Base-by-base conservation (phyloP, 2,888 invertebrate species). In the Shargacucullia verbasci region DNA sequence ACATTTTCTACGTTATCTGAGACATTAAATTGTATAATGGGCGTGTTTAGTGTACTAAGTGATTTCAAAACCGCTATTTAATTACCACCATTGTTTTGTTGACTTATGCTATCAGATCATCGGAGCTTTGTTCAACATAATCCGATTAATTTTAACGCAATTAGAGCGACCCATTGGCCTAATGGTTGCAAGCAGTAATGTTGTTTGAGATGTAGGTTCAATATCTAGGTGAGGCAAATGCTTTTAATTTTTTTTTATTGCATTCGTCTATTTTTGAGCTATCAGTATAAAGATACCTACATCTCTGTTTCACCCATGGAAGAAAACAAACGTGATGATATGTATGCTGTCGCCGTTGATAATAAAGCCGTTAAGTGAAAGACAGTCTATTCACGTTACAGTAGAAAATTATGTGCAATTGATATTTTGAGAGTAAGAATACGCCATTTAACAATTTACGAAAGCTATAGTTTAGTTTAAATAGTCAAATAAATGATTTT, bases 41-140 rank as follows among this genome's bases (percentile, higher is more conserved):
- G 39, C 50, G 50, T 70, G 50, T 70, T 64, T 52, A 41, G 47
- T 31, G 9, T 8, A 43, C 31, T 70, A 52, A 52, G 65, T 70
- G 65, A 70, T 56, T 56, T 56, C 34, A 41, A 45, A 66, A 52
- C 44, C 65, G 37, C 20, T 31, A 31, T 47, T 48, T 44, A 38
- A 48, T 64, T 56, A 40, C 31, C 40, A 13, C 33, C 37, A 47
- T 64, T 56, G 29, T 52, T 14, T 37, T 52, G 34, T 33, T 43
- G 38, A 65, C 37, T 20, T 31, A 52, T 33, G 25, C 13, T 15
- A 47, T 44, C 10, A 14, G n/a, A 45, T 34, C 7, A 9, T 15
- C 20, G 14, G 7, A 38, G 10, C 1, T 20, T 20, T 25, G 27
- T 48, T 43, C 53, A 39, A 33, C 39, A 12, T 48, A 58, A 52